Evolutionary conservation across 2,113 vertebrate genomes (phyloP).

Genomic region (Rhinoptilus africanus): DNA sequence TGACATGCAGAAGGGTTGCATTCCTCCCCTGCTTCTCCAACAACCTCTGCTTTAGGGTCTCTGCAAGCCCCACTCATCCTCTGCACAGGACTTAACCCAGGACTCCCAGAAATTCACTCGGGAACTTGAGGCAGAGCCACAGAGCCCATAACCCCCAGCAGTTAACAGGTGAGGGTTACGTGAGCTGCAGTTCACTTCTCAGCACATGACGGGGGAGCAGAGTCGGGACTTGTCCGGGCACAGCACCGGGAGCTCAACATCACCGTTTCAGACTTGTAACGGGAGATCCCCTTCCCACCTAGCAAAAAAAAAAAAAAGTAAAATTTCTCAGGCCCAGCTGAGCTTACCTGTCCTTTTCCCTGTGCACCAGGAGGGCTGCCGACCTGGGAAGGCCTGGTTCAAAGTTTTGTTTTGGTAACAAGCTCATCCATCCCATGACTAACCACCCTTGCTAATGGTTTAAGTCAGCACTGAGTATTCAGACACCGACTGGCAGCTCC

Average conservation of each 20-base stretch:
- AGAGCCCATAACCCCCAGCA: neutral
- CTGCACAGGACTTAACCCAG: neutral
- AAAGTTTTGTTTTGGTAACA: neutral
- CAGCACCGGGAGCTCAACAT: neutral
- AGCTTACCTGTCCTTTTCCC: neutral
- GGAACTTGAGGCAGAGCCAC: neutral
- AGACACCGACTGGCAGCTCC: neutral
- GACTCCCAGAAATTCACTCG: neutral
- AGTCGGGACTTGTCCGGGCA: neutral
- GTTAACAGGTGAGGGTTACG: neutral
- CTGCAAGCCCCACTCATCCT: neutral
- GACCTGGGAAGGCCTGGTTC: neutral
- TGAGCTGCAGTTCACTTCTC: neutral
- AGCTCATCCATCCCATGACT: neutral
- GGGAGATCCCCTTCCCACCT: conserved; percentile 13
- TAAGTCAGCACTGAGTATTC: neutral
- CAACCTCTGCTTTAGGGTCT: neutral
- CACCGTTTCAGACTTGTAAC: neutral
- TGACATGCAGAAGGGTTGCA: neutral
- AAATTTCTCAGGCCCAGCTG: neutral
- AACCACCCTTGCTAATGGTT: neutral
- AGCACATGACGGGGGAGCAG: accelerated
- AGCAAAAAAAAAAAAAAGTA: neutral
- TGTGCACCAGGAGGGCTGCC: neutral
- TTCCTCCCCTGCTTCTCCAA: neutral